Percentiles rank a stretch among this genome's conserved stretches.
These are phyloP conservation scores for Anableps anableps DNA, from an alignment of 2,797 vertebrate genomes.

Conservation along the genomic window DNA sequence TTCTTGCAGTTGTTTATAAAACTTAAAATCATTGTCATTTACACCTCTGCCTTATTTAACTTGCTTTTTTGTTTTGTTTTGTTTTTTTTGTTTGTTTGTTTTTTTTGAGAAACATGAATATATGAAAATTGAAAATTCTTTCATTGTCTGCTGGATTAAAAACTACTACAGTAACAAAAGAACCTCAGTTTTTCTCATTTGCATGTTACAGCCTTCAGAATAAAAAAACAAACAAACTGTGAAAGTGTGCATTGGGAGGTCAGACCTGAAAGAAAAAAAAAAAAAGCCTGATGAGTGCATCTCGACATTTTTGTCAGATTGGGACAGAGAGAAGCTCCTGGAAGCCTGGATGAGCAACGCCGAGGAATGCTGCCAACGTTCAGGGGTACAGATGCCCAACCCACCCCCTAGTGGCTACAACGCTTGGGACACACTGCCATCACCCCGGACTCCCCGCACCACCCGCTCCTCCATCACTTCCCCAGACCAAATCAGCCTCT, in stretches of 20 bases:
- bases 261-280: not conserved
- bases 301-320: constrained; percentile 80
- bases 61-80: not conserved
- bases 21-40: not conserved
- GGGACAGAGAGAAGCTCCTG: constrained; percentile 97
- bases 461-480: constrained; percentile 93
- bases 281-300: not conserved
- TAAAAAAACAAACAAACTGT: not conserved
- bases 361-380: constrained; percentile 96
- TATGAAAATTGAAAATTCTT: not conserved
- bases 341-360: constrained; percentile 98
- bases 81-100: too few relatives aligned
- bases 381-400: constrained; percentile 97
- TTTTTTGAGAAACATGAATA: not conserved
- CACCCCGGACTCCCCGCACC: constrained; percentile 92
- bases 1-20: not conserved
- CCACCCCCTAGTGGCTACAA: constrained; percentile 96
- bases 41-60: not conserved
- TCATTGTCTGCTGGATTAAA: not conserved
- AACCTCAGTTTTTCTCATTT: not conserved
- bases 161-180: not conserved
- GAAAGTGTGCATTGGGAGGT: not conserved
- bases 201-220: not conserved
- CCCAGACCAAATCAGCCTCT: constrained; percentile 93
- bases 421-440: constrained; percentile 96